A percentile compares a stretch with the other conserved stretches of the same genome.
Evolutionary conservation across 2,113 vertebrate species (phyloP).

Genomic region (Parus major): DNA sequence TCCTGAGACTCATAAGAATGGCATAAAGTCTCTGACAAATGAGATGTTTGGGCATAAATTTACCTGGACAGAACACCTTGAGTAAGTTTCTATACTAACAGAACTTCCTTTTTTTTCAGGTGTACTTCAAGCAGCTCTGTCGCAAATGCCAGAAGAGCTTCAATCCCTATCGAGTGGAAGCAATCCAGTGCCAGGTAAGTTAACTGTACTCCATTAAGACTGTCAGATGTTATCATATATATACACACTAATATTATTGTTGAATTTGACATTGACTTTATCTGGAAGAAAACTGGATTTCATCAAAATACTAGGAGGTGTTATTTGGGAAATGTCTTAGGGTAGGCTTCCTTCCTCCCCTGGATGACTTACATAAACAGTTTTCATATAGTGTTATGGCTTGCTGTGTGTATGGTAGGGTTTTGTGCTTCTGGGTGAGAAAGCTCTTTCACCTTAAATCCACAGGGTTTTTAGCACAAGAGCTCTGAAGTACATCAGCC

Average conservation of each 20-base stretch:
- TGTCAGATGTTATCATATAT: not conserved
- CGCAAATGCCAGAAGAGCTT: conserved; percentile 89
- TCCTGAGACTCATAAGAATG: not conserved
- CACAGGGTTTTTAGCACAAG: not conserved
- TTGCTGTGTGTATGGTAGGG: rapidly evolving
- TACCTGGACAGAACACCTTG: not conserved
- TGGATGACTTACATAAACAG: rapidly evolving
- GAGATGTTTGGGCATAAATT: rapidly evolving
- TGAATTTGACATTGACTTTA: not conserved
- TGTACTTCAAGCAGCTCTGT: conserved; percentile 98
- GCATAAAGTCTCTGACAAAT: not conserved
- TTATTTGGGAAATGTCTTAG: not conserved
- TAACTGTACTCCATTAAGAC: not conserved
- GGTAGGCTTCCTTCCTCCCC: not conserved
- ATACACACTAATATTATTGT: not conserved
- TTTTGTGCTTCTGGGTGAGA: not conserved
- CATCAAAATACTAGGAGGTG: not conserved
- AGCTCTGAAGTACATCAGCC: not conserved
- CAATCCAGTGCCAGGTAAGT: conserved; percentile 90
- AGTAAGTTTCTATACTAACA: not conserved
- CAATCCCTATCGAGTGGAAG: conserved; percentile 94
- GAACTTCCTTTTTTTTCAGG: conserved; percentile 68
- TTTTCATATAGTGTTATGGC: not conserved
- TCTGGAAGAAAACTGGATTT: not conserved
- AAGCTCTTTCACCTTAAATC: not conserved